Conservation (phyloP, 2,113 vertebrate species). For the Plecturocebus donacophilus region DNA sequence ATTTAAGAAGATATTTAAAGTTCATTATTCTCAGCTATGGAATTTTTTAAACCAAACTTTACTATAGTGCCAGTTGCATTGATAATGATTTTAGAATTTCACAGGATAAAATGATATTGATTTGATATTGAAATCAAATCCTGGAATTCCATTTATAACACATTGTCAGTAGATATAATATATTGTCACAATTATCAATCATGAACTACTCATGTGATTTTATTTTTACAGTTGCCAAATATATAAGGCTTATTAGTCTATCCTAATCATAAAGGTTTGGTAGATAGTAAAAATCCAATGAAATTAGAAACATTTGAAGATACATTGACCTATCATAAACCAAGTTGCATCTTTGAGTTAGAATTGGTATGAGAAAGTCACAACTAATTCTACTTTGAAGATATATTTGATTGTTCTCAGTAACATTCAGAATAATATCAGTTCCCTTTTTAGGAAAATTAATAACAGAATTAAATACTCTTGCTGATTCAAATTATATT, state of each 20-base stretch:
- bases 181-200: neutral
- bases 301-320: neutral
- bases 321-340: neutral
- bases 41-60: neutral
- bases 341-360: neutral
- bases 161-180: neutral
- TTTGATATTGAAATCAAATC: neutral
- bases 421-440: neutral
- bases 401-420: neutral
- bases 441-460: neutral
- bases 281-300: neutral
- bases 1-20: neutral
- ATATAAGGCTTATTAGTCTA: neutral
- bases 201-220: neutral
- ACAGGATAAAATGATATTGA: neutral
- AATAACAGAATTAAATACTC: neutral
- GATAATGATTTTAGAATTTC: neutral
- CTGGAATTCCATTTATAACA: neutral
- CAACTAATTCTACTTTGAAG: neutral
- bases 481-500: neutral
- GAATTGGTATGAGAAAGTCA: neutral
- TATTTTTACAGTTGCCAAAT: neutral
- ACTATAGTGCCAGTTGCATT: neutral
- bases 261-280: neutral
- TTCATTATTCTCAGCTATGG: neutral